Evolutionary conservation across 2,888 invertebrate species (phyloP), one percentile per base, ranked within the genome.

Genomic region (Morinoia aosen): DNA sequence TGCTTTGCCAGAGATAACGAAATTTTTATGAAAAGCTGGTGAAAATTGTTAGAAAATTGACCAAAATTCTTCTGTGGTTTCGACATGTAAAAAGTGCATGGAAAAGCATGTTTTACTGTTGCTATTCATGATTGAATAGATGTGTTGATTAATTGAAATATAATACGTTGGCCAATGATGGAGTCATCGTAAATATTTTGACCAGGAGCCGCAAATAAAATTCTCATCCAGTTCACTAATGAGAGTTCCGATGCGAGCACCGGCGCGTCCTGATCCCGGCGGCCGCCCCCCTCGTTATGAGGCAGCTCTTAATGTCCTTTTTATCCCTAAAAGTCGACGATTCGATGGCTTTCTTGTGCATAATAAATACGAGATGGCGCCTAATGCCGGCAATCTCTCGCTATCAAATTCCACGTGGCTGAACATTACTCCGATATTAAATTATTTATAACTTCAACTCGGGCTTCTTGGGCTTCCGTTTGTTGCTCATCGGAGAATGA

Each of bases 381-480:
- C 93, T 93, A 93, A 93, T 93, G 93, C n/a, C 93, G 57, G 58
- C 93, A 93, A 93, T 93, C 93, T 93, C 93, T 93, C 93, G 93
- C 93, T 93, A 93, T 93, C 93, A 93, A 93, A 57, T 93, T 93
- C 93, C 93, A 93, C 93, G 57, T 93, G 57, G 57, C 93, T 93
- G 93, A 93, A 57, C 93, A 93, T 93, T 93, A 93, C 93, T 93
- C n/a, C 93, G 58, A 93, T 93, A 93, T 93, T 93, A 93, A 93
- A 93, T 93, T 57, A 93, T 93, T 93, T 93, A 93, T n/a, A 57
- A 57, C 93, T 93, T 48, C 93, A 93, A 48, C 57, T 93, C 58
- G 33, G n/a, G 93, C 91, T 91, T 91, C 57, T 91, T 57, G 57
- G 91, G 91, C 93, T 93, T 93, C 93, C 93, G 93, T 93, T 93